These are phyloP conservation scores for Megaceryle alcyon DNA, from an alignment of 2,797 vertebrate species.

Conservation along the genomic window DNA sequence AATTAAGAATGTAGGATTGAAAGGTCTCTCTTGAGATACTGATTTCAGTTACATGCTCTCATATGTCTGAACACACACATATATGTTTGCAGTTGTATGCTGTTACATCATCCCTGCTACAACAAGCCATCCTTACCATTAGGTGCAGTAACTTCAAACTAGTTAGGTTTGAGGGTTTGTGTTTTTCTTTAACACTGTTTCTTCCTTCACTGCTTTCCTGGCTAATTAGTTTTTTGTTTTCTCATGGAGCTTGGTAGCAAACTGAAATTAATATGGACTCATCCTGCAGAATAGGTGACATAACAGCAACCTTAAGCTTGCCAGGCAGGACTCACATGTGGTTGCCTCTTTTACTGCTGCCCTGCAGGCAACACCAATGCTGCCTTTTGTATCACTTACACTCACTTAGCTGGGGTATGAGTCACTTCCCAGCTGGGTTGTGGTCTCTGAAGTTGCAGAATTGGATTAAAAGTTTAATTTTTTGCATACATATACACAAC, in stretches of 20 bases:
- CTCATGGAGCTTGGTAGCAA: not conserved
- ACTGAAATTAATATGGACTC: not conserved
- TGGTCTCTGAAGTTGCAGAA: not conserved
- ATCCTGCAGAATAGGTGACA: not conserved
- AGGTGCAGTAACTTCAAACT: not conserved
- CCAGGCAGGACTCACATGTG: not conserved
- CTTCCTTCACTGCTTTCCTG: not conserved
- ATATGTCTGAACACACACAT: not conserved
- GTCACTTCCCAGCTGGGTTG: not conserved
- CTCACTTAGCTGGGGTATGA: not conserved
- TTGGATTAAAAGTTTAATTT: slow-evolving; percentile 19
- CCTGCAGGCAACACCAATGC: not conserved
- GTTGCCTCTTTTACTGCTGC: not conserved
- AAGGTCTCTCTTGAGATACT: not conserved
- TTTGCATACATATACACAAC: not conserved
- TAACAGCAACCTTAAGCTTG: not conserved
- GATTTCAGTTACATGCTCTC: not conserved
- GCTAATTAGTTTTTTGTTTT: not conserved
- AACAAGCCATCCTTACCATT: not conserved
- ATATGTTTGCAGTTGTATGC: not conserved
- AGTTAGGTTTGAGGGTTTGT: not conserved
- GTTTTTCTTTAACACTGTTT: not conserved
- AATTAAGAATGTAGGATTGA: not conserved
- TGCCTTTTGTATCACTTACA: not conserved
- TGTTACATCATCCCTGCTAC: not conserved